A percentile compares a stretch with the other conserved stretches of the same genome.
These are phyloP conservation scores for Pseudopipra pipra DNA, from an alignment of 2,113 vertebrate species.

Conservation along the genomic window DNA sequence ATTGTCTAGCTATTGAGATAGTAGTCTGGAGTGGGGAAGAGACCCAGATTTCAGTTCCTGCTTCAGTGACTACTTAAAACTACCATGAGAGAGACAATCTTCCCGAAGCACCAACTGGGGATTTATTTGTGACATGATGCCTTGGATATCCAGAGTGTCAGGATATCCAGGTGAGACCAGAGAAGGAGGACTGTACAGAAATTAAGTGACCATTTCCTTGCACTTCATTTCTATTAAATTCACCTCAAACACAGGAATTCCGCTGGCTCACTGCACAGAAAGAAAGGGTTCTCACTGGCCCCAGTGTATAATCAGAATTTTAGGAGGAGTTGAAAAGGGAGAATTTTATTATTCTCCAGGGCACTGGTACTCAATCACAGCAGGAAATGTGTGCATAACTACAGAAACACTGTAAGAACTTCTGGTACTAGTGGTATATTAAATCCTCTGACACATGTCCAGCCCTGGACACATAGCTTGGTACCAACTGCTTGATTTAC, in stretches of 20 bases:
- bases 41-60: background rate
- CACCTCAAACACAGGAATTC: background rate
- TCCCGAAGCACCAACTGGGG: background rate
- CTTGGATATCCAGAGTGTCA: background rate
- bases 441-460: background rate
- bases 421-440: background rate
- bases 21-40: background rate
- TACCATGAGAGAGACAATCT: background rate
- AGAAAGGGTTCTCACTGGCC: background rate
- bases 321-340: background rate
- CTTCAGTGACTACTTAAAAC: background rate
- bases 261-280: background rate
- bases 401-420: background rate
- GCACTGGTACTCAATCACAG: background rate
- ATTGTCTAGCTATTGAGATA: background rate
- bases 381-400: background rate
- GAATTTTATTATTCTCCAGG: background rate
- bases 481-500: background rate
- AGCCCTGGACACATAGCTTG: background rate
- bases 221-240: background rate
- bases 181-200: background rate
- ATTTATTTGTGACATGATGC: background rate
- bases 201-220: background rate
- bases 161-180: background rate
- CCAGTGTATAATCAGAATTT: background rate